These are phyloP conservation scores for Hypotaenidia philippensis DNA, from an alignment of 2,797 vertebrate genomes.

Conservation along the genomic window DNA sequence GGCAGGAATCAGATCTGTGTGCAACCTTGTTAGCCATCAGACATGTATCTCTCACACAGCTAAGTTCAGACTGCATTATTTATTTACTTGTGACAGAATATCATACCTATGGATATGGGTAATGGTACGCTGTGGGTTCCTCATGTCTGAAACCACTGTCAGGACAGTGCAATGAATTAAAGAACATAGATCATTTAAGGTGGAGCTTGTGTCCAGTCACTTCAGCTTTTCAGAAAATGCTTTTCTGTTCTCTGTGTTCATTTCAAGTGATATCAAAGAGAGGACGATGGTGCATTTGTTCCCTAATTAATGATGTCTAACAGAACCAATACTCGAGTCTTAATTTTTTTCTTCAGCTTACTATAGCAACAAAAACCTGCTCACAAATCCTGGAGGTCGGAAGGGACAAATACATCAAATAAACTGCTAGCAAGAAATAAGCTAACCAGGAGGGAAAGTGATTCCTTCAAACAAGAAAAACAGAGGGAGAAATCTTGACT, in stretches of 20 bases:
- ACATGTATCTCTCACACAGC: not conserved
- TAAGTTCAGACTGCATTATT: not conserved
- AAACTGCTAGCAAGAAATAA: not conserved
- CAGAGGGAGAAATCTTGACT: not conserved
- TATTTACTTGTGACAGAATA: not conserved
- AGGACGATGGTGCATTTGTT: not conserved
- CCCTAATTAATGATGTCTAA: not conserved
- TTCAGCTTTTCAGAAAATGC: not conserved
- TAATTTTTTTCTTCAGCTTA: not conserved
- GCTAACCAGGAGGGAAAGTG: not conserved
- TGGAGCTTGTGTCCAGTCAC: not conserved
- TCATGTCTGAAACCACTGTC: not conserved
- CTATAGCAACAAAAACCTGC: not conserved
- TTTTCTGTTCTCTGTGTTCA: not conserved
- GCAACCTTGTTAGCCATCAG: not conserved
- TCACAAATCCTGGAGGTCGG: not conserved
- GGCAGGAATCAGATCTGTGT: not conserved
- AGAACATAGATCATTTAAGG: not conserved
- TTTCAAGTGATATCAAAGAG: not conserved
- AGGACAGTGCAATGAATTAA: not conserved
- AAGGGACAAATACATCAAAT: not conserved
- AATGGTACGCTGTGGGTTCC: not conserved
- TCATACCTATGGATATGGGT: not conserved
- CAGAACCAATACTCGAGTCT: not conserved
- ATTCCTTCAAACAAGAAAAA: not conserved